These are phyloP conservation scores for Etia nguti DNA, from an alignment of 2,113 vertebrate genomes.

Conservation along the genomic window DNA sequence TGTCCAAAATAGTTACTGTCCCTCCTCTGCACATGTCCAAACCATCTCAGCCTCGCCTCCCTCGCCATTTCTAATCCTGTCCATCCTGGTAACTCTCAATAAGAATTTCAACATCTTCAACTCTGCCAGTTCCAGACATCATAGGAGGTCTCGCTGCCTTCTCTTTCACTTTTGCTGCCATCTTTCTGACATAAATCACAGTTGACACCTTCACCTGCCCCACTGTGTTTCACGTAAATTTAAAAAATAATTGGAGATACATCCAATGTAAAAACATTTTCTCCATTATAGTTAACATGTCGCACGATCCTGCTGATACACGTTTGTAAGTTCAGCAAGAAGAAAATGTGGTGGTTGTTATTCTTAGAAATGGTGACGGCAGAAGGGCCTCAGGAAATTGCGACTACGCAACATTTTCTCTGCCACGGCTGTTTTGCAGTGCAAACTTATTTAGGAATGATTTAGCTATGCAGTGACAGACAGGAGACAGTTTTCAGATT, in stretches of 20 bases:
- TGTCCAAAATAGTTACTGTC: too few relatives aligned
- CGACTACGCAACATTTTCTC: neutral
- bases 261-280: neutral
- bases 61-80: neutral
- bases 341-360: neutral
- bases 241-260: neutral
- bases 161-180: neutral
- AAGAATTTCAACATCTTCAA: neutral
- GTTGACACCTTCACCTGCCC: neutral
- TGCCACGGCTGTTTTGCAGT: neutral
- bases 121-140: neutral
- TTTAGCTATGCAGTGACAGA: neutral
- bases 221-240: neutral
- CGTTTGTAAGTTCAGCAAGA: neutral
- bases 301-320: rapidly evolving
- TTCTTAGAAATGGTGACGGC: neutral
- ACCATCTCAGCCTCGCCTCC: too few relatives aligned
- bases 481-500: neutral
- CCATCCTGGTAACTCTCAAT: neutral
- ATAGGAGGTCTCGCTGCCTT: neutral
- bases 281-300: neutral
- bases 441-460: neutral
- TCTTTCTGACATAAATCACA: neutral
- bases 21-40: too few relatives aligned
- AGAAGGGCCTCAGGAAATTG: constrained; percentile 4